phyloP scores from a whole-genome alignment of 1,140 invertebrate genomes.

The Meloidogyne exigua region DNA sequence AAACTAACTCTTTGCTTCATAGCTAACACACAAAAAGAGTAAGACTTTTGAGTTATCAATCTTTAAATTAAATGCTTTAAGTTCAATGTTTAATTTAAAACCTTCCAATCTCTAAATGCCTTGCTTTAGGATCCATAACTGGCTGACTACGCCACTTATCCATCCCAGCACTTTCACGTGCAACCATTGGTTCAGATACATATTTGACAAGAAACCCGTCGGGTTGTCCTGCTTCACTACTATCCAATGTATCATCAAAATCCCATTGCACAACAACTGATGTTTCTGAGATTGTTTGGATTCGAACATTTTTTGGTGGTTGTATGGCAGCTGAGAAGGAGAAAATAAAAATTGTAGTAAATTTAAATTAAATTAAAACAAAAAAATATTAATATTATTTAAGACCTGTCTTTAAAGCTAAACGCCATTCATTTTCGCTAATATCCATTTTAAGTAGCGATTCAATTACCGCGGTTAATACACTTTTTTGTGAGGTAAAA shows the following conservation, averaged over 20 bases:
- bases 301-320: conserved; percentile 58
- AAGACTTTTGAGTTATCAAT: conserved; percentile 53
- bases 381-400: background rate
- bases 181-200: conserved; percentile 56
- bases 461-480: conserved; percentile 47
- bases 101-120: conserved; percentile 50
- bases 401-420: background rate
- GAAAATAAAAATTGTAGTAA: background rate
- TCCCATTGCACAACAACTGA: conserved; percentile 64
- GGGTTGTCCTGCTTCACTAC: conserved; percentile 34
- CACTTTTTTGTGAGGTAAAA: conserved; percentile 35
- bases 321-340: conserved; percentile 61
- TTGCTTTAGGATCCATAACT: conserved; percentile 46
- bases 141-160: conserved; percentile 45
- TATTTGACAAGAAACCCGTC: conserved; percentile 63
- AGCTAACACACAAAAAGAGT: conserved; percentile 62
- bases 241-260: conserved; percentile 47
- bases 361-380: background rate
- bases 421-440: conserved; percentile 8
- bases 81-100: background rate
- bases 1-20: conserved; percentile 58
- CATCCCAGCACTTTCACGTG: conserved; percentile 38
- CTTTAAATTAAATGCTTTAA: conserved; percentile 14
- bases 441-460: conserved; percentile 38
- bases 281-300: conserved; percentile 56